Percentiles rank a stretch among this genome's conserved stretches.
These are phyloP conservation scores for Drosophila sucinea DNA, from an alignment of 1,140 invertebrate species.

Conservation along the genomic window DNA sequence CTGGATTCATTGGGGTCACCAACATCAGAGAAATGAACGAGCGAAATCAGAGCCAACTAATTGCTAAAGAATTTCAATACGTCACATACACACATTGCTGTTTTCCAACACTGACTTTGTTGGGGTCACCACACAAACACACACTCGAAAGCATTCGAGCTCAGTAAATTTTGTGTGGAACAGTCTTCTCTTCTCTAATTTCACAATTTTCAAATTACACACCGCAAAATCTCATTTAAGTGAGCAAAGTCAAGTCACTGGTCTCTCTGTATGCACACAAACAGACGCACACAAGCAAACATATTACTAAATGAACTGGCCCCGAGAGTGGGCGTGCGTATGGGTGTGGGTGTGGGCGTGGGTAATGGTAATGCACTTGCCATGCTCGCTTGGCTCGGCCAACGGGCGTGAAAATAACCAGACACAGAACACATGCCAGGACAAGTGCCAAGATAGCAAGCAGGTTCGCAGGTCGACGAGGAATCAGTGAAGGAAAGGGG, in stretches of 20 bases:
- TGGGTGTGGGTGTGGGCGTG: not conserved
- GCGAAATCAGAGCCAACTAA: no score
- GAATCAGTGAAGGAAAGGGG: not conserved
- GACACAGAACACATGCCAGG: slow-evolving; percentile 29
- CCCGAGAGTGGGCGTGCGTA: not conserved
- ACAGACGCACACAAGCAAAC: slow-evolving; percentile 9
- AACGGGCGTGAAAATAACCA: slow-evolving; percentile 53
- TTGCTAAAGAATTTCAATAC: no score
- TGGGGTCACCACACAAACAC: no score
- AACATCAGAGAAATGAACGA: no score
- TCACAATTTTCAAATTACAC: slow-evolving; percentile 56
- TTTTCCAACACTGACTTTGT: no score
- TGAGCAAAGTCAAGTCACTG: slow-evolving; percentile 54
- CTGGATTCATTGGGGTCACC: no score
- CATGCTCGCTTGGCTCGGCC: slow-evolving; percentile 48
- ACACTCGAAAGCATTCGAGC: no score
- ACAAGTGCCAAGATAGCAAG: slow-evolving; percentile 19
- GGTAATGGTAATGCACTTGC: slow-evolving; percentile 41
- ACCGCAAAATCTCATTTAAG: slow-evolving; percentile 60
- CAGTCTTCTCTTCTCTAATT: slow-evolving; percentile 50
- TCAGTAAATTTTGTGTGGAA: no score
- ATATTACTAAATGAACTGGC: slow-evolving; percentile 51
- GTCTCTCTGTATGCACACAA: slow-evolving; percentile 10
- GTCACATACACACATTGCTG: no score
- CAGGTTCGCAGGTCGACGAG: not conserved